Conservation (phyloP, 2,888 invertebrate genomes). For the Perizoma affinitatum region DNA sequence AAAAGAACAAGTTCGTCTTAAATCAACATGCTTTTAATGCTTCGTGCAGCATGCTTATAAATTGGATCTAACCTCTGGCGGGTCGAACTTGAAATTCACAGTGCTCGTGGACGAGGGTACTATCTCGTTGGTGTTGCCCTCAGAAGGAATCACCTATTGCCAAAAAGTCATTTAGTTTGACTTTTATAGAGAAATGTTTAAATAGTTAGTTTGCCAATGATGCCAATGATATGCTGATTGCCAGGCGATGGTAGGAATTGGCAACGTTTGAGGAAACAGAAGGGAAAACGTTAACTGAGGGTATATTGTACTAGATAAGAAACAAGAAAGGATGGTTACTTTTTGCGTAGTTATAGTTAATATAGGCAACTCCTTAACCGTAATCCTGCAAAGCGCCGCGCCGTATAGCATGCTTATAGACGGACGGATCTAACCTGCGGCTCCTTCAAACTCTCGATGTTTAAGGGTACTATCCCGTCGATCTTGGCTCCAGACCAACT, state of each 20-base stretch:
- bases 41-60: slow-evolving; percentile 55
- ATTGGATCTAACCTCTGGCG: slow-evolving; percentile 78
- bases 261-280: slow-evolving; percentile 28
- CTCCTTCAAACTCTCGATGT: slow-evolving; percentile 50
- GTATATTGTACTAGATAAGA: no score
- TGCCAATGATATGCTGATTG: no score
- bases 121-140: slow-evolving; percentile 89
- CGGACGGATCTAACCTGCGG: slow-evolving; percentile 74
- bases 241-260: no score
- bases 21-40: slow-evolving; percentile 8
- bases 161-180: not conserved
- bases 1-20: not conserved
- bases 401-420: slow-evolving; percentile 63
- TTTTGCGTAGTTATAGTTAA: no score
- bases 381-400: slow-evolving; percentile 75
- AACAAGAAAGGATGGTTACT: no score
- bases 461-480: slow-evolving; percentile 86
- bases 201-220: not conserved
- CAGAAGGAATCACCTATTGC: slow-evolving; percentile 79
- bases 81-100: slow-evolving; percentile 87
- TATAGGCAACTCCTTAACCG: slow-evolving; percentile 67
- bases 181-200: not conserved
- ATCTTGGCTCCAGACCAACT: slow-evolving; percentile 79
- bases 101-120: slow-evolving; percentile 65
- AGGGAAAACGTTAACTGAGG: no score